Evolutionary conservation across 2,888 invertebrate species (phyloP), one percentile per base, ranked within the genome.

Genomic region (Chaetoderma sp.): DNA sequence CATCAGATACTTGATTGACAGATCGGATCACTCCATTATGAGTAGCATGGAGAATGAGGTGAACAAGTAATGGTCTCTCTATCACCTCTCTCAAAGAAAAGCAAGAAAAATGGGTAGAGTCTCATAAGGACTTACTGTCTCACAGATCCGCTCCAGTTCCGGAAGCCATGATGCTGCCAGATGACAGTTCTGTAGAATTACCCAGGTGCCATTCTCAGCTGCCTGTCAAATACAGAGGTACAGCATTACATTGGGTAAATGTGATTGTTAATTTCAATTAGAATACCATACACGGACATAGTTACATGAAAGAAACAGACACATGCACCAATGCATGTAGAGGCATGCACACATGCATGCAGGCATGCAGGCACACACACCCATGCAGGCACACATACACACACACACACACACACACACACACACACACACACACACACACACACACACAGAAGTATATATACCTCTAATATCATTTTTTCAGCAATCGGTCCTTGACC

Each of bases 401-500:
- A 44, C 16, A 39, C n/a, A 57, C n/a, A 30, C 10, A 56, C n/a
- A 36, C 21, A 1, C 32, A 55, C 55, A 55, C 4, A 54, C 32
- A 54, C n/a, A 16, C 2, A 21, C 16, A 30, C 6, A 13, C 33
- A 32, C 5, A 10, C 25, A 25, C 16, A 49, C 1, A 16, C 3
- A 16, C 23, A n/a, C 4, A 16, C 23, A 4, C 0, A 23, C 21
- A 55, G 8, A 32, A 16, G 13, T 10, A 13, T 27, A 59, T 64
- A 64, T 69, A 82, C 83, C 69, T 83, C 80, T 47, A 73, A 70
- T 4, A 86, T 82, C 78, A 83, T 79, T 63, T 78, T 79, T 71
- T 85, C 84, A 30, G 86, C 86, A 30, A 85, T 83, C n/a, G 85
- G 85, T 16, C 86, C 86, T 74, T 86, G 86, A 59, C 86, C 86